These are phyloP conservation scores for Orbicella faveolata DNA, from an alignment of 64 coral and sea anemone species.

Conservation along the genomic window DNA sequence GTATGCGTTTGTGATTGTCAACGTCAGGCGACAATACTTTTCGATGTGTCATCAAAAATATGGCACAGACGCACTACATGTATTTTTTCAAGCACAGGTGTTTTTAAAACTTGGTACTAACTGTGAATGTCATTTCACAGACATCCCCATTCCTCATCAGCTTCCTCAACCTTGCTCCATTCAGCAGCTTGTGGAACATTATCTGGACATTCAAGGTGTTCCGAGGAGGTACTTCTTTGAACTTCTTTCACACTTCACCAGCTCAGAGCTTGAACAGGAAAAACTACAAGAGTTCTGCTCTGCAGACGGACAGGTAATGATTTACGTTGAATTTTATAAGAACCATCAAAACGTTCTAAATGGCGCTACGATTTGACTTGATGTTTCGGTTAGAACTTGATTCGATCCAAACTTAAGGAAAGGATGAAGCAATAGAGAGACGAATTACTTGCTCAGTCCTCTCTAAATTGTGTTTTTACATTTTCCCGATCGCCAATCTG, in stretches of 20 bases:
- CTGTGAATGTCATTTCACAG: constrained; percentile 8
- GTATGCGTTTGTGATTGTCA: too few relatives aligned
- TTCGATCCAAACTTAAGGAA: too few relatives aligned
- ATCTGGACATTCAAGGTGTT: constrained; percentile 91
- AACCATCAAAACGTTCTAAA: not conserved
- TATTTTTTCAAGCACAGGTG: too few relatives aligned
- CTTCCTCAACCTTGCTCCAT: constrained; percentile 87
- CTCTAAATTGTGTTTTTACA: too few relatives aligned
- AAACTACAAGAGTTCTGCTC: constrained; percentile 93
- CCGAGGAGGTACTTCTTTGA: constrained; percentile 98
- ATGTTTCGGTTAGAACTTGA: too few relatives aligned
- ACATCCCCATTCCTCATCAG: constrained; percentile 69
- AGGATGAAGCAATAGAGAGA: too few relatives aligned
- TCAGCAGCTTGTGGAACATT: constrained; percentile 81
- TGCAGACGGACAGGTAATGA: constrained; percentile 86
- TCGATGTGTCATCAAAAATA: too few relatives aligned
- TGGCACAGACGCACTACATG: too few relatives aligned
- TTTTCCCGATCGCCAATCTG: too few relatives aligned
- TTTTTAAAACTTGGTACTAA: not conserved
- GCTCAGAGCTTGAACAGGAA: constrained; percentile 93
- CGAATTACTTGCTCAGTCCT: too few relatives aligned
- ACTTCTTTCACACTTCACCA: constrained; percentile 89
- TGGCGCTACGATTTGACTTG: too few relatives aligned
- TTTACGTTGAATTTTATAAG: not conserved
- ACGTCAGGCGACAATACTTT: too few relatives aligned